Conservation (phyloP, 1,140 invertebrate genomes). For the Zelostemma sp. region DNA sequence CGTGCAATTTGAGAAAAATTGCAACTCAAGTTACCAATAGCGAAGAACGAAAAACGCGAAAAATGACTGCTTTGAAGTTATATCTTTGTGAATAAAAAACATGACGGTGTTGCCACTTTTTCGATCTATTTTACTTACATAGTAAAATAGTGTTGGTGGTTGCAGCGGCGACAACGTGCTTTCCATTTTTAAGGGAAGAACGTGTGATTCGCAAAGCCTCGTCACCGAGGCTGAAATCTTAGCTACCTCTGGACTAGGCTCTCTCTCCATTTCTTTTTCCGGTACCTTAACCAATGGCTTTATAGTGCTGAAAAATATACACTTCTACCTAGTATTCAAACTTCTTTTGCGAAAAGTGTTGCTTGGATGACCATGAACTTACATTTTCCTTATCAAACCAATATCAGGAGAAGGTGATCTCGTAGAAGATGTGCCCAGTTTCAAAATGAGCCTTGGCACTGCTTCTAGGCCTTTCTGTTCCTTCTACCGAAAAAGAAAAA, state of each 20-base stretch:
- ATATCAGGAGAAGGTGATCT: conserved; percentile 76
- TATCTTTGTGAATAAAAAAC: too few relatives aligned
- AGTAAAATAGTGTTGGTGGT: conserved; percentile 62
- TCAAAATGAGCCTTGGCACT: conserved; percentile 85
- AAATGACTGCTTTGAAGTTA: too few relatives aligned
- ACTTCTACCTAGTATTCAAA: not conserved
- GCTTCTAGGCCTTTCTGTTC: conserved; percentile 70
- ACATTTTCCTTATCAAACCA: conserved; percentile 74
- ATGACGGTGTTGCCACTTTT: not conserved
- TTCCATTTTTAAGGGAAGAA: conserved; percentile 37
- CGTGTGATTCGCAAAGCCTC: conserved; percentile 71
- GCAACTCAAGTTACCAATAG: not conserved
- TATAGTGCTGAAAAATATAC: conserved; percentile 73
- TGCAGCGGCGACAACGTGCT: conserved; percentile 49
- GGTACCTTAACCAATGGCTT: conserved; percentile 80
- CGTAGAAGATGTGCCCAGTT: conserved; percentile 78
- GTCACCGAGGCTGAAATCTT: conserved; percentile 85
- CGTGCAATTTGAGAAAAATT: conserved; percentile 3
- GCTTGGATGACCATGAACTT: conserved; percentile 39
- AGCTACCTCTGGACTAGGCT: conserved; percentile 79
- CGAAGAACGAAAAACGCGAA: too few relatives aligned
- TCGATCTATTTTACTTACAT: conserved; percentile 62
- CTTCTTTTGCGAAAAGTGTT: not conserved
- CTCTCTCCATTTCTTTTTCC: conserved; percentile 71
- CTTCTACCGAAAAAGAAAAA: conserved; percentile 51